These are phyloP conservation scores for Ochotona curzoniae DNA, from an alignment of 2,113 vertebrate genomes.

Conservation along the genomic window DNA sequence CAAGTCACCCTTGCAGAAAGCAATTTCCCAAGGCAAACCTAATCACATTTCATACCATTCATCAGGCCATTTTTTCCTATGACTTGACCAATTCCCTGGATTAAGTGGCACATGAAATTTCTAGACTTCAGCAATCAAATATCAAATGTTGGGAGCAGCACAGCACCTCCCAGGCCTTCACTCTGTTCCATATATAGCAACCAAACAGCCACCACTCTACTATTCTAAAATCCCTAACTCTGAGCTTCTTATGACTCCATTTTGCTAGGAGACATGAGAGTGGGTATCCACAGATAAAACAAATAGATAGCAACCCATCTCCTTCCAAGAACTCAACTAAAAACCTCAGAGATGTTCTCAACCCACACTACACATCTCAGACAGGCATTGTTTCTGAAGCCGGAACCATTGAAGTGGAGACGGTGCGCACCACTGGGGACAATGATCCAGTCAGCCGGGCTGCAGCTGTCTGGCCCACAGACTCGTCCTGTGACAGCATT, in stretches of 20 bases:
- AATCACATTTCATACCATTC: background rate
- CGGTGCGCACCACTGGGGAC: slow-evolving; percentile 63
- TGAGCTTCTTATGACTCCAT: background rate
- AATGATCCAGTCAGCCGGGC: slow-evolving; percentile 77
- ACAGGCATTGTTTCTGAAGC: background rate
- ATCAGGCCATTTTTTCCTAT: background rate
- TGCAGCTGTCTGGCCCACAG: slow-evolving; percentile 79
- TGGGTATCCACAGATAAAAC: background rate
- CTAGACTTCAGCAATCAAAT: background rate
- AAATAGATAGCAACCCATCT: background rate
- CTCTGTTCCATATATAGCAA: background rate
- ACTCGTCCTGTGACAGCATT: slow-evolving; percentile 72
- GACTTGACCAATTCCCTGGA: background rate
- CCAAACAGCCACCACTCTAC: background rate
- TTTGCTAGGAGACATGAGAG: background rate
- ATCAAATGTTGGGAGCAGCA: background rate
- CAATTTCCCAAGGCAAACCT: background rate
- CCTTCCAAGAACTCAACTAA: background rate
- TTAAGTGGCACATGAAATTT: background rate
- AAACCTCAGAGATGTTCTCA: slow-evolving; percentile 30
- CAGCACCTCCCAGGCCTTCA: background rate
- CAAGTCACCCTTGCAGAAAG: background rate
- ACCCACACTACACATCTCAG: background rate
- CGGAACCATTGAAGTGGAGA: slow-evolving; percentile 63
- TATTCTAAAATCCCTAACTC: background rate